These are phyloP conservation scores for Torymus tubicola DNA, from an alignment of 2,888 invertebrate genomes.

Conservation along the genomic window DNA sequence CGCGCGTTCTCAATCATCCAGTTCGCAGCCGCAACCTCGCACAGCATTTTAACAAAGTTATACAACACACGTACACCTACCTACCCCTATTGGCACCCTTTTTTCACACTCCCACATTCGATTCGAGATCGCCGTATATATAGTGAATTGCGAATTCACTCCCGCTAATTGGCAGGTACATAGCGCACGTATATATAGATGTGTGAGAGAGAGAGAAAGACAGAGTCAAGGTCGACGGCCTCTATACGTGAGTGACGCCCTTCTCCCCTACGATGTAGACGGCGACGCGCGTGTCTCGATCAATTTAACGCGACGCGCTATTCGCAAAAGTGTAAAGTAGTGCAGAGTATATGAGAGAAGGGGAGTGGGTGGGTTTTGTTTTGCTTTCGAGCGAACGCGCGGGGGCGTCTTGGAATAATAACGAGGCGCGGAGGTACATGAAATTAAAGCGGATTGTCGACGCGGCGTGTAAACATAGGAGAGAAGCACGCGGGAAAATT, in stretches of 20 bases:
- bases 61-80: too few relatives aligned
- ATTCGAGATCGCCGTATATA: background rate
- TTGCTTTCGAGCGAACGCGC: background rate
- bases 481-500: too few relatives aligned
- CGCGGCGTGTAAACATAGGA: background rate
- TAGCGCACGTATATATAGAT: too few relatives aligned
- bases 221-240: slow-evolving; percentile 37
- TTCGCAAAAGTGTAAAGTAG: too few relatives aligned
- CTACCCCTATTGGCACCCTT: too few relatives aligned
- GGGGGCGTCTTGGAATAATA: background rate
- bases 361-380: background rate
- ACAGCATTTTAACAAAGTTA: too few relatives aligned
- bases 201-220: background rate
- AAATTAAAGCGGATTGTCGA: background rate
- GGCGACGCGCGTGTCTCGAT: background rate
- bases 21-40: too few relatives aligned
- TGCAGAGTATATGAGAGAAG: background rate
- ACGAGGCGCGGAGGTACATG: background rate
- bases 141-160: slow-evolving; percentile 41
- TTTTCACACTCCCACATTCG: too few relatives aligned
- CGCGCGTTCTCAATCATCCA: too few relatives aligned
- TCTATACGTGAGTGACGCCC: too few relatives aligned
- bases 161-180: slow-evolving; percentile 45
- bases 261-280: too few relatives aligned
- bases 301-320: too few relatives aligned